A percentile compares a stretch with the other conserved stretches of the same genome.
Evolutionary conservation across 2,888 invertebrate species (phyloP).

Genomic region (Cephus runcator): DNA sequence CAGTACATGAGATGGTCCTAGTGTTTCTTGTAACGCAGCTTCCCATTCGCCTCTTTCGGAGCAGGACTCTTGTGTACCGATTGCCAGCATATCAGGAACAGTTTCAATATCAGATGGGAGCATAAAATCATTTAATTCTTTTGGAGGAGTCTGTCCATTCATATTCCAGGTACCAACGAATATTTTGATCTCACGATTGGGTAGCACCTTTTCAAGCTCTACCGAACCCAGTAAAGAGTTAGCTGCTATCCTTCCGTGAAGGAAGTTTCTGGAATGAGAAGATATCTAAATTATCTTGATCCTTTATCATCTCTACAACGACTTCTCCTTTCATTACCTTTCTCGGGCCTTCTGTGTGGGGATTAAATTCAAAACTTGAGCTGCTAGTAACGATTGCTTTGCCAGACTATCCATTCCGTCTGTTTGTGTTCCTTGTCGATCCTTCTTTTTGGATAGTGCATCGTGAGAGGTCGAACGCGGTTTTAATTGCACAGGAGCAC

Average conservation of each 20-base stretch:
- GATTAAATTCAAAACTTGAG: slow-evolving; percentile 83
- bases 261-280: slow-evolving; percentile 72
- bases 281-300: neutral
- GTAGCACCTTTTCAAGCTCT: slow-evolving; percentile 88
- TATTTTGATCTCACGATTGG: slow-evolving; percentile 84
- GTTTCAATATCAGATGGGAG: slow-evolving; percentile 86
- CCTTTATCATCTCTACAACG: neutral
- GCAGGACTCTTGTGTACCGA: slow-evolving; percentile 94
- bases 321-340: slow-evolving; percentile 66
- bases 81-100: slow-evolving; percentile 90
- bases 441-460: slow-evolving; percentile 48
- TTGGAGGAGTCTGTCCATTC: slow-evolving; percentile 89
- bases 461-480: slow-evolving; percentile 60
- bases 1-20: slow-evolving; percentile 93
- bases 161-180: slow-evolving; percentile 98
- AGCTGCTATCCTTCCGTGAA: slow-evolving; percentile 83
- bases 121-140: slow-evolving; percentile 89
- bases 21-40: slow-evolving; percentile 88
- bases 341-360: slow-evolving; percentile 85
- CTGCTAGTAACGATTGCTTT: slow-evolving; percentile 79
- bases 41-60: slow-evolving; percentile 91
- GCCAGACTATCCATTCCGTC: slow-evolving; percentile 75
- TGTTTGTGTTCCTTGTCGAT: slow-evolving; percentile 42
- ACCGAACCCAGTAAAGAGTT: slow-evolving; percentile 84
- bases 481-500: slow-evolving; percentile 57